Evolutionary conservation across 2,113 vertebrate genomes (phyloP), one percentile per base, ranked within the genome.

Genomic region (Saimiri boliviensis): DNA sequence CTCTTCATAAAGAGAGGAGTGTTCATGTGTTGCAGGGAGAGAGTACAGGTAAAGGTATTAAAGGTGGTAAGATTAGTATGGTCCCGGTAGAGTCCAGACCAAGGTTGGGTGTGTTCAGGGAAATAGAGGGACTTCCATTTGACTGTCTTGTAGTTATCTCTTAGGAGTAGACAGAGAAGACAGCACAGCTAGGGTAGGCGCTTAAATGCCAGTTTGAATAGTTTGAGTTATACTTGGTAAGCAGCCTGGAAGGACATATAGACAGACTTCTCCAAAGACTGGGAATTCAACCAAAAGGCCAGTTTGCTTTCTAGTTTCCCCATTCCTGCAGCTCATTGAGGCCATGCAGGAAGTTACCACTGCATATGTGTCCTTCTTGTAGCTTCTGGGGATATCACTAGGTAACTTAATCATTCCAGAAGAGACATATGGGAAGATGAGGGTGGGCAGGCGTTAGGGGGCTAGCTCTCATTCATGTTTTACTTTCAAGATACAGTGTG

Each of bases 371-470:
- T 82, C 25, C 25, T 77, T 82, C 52, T 45, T 20, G 52, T 4
- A 89, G 68, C n/a, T 80, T 54, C 70, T 91, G 80, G 14, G 16
- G 60, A 42, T 52, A 45, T 70, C 5, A 8, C 63, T 17, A 8
- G 40, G 76, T 32, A 87, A 74, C 13, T 12, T 82, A n/a, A 35
- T 86, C 25, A 35, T 91, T 97, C 35, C 54, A 42, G 52, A 68
- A 86, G 73, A 35, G 11, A 60, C 3, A 11, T 27, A 27, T 8
- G 9, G 6, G 8, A 42, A 27, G 23, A 2, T 11, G 40, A 25
- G 8, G 6, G 7, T 32, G n/a, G 30, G 42, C 13, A 16, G 32
- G 1, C 14, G 3, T 0, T 0, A 30, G n/a, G 32, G 27, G 2
- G 19, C 32, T 58, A 14, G 25, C 30, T 73, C n/a, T 54, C 3